Base-by-base conservation (phyloP, 2,797 vertebrate genomes). In the Anisognathus igniventris region DNA sequence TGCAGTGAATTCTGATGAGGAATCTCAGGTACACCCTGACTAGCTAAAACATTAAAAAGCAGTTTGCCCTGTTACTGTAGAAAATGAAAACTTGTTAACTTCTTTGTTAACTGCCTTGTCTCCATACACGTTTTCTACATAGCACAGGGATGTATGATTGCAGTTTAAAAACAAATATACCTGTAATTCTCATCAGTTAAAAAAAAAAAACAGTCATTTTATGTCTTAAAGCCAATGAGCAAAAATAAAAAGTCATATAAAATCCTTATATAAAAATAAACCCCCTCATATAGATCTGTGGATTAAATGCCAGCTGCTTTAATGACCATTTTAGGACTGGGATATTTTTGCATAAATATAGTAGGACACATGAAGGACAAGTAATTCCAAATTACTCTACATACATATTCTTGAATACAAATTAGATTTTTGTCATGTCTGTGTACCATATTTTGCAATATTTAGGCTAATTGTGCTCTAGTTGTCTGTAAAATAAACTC, bases 1-100 rank as follows among this genome's bases (percentile, higher is more conserved):
- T 93, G 85, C 83, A 88, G 50, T 91, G 78, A 91, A 86, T 94
- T 88, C 75, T 90, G 82, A 64, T 93, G 85, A 71, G 75, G 53
- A 92, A 62, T 50, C 45, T 93, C 61, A 60, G 30, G 37, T 90
- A 86, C 57, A 40, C 42, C 65, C 71, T 61, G 68, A 40, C 45
- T 71, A 37, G 65, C 75, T 91, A 91, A 79, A 93, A 71, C 50
- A 57, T 64, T 91, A 64, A 83, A 86, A 92, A 77, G 25, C 39
- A 50, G 50, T 64, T 89, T 94, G 12, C 35, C 45, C 37, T 92
- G 40, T 71, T 64, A 40, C 23, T 72, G 17, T 56, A 73, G 71
- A 50, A 93, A 72, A 66, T 5, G 5, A 62, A 81, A 85, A 70
- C 54, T 93, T 84, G 24, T 76, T 51, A 75, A 68, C 39, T 80